Base-by-base conservation (phyloP, 2,888 invertebrate genomes). In the Campoplex capitator region DNA sequence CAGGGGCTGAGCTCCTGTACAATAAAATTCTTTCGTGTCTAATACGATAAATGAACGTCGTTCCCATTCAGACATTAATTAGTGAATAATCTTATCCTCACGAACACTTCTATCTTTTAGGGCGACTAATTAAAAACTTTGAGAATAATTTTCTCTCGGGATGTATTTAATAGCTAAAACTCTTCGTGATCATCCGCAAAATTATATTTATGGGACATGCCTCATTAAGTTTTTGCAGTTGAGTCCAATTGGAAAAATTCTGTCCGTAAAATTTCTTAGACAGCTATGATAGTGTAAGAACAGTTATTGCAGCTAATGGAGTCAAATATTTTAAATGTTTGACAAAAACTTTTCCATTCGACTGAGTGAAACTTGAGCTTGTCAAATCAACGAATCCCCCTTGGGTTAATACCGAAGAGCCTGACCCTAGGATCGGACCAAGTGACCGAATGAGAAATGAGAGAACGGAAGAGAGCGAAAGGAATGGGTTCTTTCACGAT, bases 401-500 rank as follows among this genome's bases (percentile, higher is more conserved):
- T 32, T 6, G 3, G 13, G 28, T 28, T 28, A 58, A 28, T 58
- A 28, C 9, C 13, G 11, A 7, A 7, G 42, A 42, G 42, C 42
- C 42, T 7, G 42, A 7, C 42, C 1, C 9, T 42, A 42, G 1
- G 42, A 9, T 42, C 8, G 7, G 9, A 9, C 8, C 42, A 42
- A 42, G 42, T 42, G 42, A 9, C 11, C 42, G 45, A 71, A 85
- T 65, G 67, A 42, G 62, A 75, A 68, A 56, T 56, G 79, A 51
- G 75, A 62, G 71, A 48, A 70, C 70, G 58, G 45, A 81, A 48
- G 58, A 58, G 56, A 56, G 62, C 62, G 23, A 35, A 42, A 62
- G 75, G 54, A 28, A 65, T 68, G 77, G 65, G 77, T 54, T 77
- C 81, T 51, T 48, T 70, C n/a, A 51, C 80, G 87, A 73, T 48